These are phyloP conservation scores for Micromys minutus DNA, from an alignment of 2,113 vertebrate genomes.

Conservation along the genomic window DNA sequence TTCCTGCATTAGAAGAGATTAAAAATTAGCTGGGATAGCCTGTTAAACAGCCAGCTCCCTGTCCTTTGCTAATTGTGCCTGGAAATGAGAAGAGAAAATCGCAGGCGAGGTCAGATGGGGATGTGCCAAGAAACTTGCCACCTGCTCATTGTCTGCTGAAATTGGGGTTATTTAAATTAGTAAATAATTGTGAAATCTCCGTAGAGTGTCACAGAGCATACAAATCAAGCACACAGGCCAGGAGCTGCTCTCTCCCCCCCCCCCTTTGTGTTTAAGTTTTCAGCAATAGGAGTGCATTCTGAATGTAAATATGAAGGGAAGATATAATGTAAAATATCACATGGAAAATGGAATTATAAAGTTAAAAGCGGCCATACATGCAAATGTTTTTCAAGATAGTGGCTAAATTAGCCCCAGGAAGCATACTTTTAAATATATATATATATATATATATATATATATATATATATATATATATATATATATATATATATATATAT, in stretches of 20 bases:
- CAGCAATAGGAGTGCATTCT: neutral
- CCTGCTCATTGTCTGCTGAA: neutral
- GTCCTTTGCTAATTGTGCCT: constrained; percentile 54
- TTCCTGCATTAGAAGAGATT: constrained; percentile 67
- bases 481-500: too few relatives aligned
- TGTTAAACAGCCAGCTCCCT: constrained; percentile 29
- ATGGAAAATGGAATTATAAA: neutral
- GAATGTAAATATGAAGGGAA: neutral
- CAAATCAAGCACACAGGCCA: neutral
- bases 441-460: too few relatives aligned
- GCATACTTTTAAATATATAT: neutral
- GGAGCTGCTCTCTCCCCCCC: neutral
- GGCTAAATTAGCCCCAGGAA: neutral
- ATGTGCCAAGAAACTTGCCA: neutral
- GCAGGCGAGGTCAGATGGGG: neutral
- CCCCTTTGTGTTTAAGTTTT: constrained; percentile 12
- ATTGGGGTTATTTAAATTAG: constrained; percentile 33
- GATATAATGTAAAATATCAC: neutral
- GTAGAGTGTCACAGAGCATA: constrained; percentile 2
- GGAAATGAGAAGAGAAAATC: neutral
- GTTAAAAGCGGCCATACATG: neutral
- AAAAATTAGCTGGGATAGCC: constrained; percentile 70
- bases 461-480: too few relatives aligned
- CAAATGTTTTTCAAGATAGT: neutral
- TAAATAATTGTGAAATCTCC: constrained; percentile 55